Evolutionary conservation across 2,888 invertebrate species (phyloP), one percentile per base, ranked within the genome.

Genomic region (Emesis furor): DNA sequence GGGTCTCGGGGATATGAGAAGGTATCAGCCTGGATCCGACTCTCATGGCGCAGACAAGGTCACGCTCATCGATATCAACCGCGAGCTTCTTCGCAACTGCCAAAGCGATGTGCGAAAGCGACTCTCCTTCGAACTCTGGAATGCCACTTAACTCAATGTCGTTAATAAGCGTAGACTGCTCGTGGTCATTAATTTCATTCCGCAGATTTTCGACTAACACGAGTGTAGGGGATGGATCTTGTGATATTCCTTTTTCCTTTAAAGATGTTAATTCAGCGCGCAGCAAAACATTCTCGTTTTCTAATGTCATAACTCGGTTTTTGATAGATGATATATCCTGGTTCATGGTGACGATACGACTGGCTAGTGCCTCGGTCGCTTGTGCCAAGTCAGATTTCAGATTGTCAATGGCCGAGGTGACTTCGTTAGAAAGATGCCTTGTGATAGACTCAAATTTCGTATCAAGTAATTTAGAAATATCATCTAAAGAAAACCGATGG

Each of bases 71-170:
- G 17, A 65, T 14, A 65, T 65, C 32, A 14, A 65, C 65, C 65
- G 65, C 65, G 5, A 65, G 30, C 12, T 65, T 65, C 8, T 65
- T 65, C 14, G 62, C 62, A 10, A 65, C 62, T 32, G 62, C 30
- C 14, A 65, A 65, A 7, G 30, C 32, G 12, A 65, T 65, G 12
- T 65, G 65, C 12, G 14, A 14, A 5, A 65, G 65, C 5, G 65
- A 65, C 65, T 65, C 30, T 24, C 65, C 65, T 2, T 65, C 65
- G 12, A 65, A 65, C 32, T 65, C 65, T 5, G 30, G 65, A 65
- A 65, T 65, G 5, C 65, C 32, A 65, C 30, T 65, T 14, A 65
- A 12, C 12, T 65, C 65, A 14, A 65, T 65, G 14, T 65, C 65
- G 30, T 65, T 65, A 14, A 65, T 32, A 65, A 65, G 32, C 5